Percentiles rank a stretch among this genome's conserved stretches.
phyloP scores from a whole-genome alignment of 2,113 vertebrate species.

The Nothoprocta pentlandii region DNA sequence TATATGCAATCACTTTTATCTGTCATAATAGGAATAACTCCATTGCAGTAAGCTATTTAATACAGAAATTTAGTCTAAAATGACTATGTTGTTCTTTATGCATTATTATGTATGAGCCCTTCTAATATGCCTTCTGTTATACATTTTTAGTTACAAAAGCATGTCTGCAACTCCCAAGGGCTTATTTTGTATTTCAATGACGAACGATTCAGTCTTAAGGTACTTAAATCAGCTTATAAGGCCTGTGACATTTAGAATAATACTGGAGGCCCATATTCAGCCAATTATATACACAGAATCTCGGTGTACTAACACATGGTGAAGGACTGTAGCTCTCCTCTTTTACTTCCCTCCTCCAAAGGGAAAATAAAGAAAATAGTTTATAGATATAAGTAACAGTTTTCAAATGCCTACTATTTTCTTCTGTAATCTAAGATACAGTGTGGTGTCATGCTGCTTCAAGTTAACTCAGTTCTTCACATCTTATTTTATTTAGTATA shows the following conservation, averaged over 20 bases:
- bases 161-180: neutral
- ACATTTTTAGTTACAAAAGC: conserved; percentile 41
- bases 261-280: conserved; percentile 22
- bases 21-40: conserved; percentile 5
- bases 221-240: conserved; percentile 33
- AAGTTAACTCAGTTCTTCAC: neutral
- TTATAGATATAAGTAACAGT: neutral
- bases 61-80: conserved; percentile 33
- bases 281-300: conserved; percentile 9
- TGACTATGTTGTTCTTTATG: neutral
- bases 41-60: conserved; percentile 35
- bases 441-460: neutral
- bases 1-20: conserved; percentile 37
- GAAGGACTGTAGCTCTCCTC: conserved; percentile 1
- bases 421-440: neutral
- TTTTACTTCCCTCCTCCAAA: neutral
- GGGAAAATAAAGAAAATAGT: neutral
- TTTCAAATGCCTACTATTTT: neutral
- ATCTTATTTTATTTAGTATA: neutral
- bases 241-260: conserved; percentile 46
- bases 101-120: neutral
- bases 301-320: neutral
- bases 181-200: conserved; percentile 43
- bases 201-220: conserved; percentile 10
- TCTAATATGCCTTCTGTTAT: conserved; percentile 14